A percentile compares a stretch with the other conserved stretches of the same genome.
Evolutionary conservation across 2,797 vertebrate species (phyloP).

Genomic region (Manis crassicaudata): DNA sequence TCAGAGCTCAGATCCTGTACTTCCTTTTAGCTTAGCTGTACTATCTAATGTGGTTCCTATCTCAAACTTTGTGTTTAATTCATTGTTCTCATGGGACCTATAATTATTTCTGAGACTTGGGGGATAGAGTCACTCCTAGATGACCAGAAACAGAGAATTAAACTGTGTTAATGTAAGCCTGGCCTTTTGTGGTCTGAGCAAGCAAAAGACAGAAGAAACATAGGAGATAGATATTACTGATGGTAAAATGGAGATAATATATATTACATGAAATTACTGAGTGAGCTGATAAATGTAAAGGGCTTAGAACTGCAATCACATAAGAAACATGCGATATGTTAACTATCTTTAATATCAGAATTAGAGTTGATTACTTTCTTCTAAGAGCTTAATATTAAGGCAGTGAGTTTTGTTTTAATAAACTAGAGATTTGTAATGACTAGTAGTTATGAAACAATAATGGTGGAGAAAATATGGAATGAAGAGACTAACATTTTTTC

Average conservation of each 20-base stretch:
- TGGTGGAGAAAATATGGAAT: background rate
- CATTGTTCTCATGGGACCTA: background rate
- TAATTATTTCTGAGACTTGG: background rate
- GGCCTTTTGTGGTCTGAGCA: background rate
- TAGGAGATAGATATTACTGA: background rate
- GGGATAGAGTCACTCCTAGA: background rate
- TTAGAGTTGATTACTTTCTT: background rate
- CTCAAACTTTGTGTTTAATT: background rate
- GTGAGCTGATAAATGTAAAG: background rate
- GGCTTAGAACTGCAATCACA: background rate
- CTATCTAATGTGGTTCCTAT: background rate
- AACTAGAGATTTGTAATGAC: background rate
- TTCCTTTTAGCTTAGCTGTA: background rate
- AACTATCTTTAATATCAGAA: background rate
- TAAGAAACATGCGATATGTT: background rate
- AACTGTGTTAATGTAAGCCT: background rate
- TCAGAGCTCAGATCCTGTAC: background rate
- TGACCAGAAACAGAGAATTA: background rate
- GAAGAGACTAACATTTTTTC: background rate
- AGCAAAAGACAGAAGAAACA: background rate
- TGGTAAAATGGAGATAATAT: background rate
- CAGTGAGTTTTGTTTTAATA: background rate
- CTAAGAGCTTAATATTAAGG: background rate
- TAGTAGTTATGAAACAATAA: background rate
- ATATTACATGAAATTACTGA: background rate